Evolutionary conservation across 2,888 invertebrate species (phyloP).

Genomic region (Hylaea fasciaria): DNA sequence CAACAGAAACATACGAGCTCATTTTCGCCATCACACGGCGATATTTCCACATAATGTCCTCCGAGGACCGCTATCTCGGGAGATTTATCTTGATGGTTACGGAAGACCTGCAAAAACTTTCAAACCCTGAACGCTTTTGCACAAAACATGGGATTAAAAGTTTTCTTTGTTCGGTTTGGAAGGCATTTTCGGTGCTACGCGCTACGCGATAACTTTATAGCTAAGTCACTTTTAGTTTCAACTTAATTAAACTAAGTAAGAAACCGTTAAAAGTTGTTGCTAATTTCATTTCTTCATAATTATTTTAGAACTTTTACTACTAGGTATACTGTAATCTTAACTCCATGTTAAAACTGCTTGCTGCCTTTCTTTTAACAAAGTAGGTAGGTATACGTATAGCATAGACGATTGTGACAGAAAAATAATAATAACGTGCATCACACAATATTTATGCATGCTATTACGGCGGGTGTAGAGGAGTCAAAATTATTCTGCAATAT

Average conservation of each 20-base stretch:
- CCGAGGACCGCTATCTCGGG: slow-evolving; percentile 61
- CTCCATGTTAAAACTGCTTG: too few species aligned
- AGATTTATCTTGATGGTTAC: slow-evolving; percentile 70
- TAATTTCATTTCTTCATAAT: neutral
- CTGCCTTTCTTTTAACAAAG: too few species aligned
- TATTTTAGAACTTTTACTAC: too few species aligned
- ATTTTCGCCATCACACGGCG: slow-evolving; percentile 64
- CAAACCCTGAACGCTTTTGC: slow-evolving; percentile 20
- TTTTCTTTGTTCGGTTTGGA: slow-evolving; percentile 22
- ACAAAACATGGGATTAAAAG: slow-evolving; percentile 26
- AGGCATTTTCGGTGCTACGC: slow-evolving; percentile 15
- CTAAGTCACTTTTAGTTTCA: neutral
- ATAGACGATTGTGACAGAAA: too few species aligned
- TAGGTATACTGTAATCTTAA: too few species aligned
- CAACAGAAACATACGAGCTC: slow-evolving; percentile 62
- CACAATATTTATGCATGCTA: too few species aligned
- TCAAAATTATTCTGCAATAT: too few species aligned
- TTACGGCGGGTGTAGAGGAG: too few species aligned
- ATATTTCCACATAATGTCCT: slow-evolving; percentile 72
- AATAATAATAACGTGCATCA: too few species aligned
- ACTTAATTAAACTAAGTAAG: slow-evolving; percentile 22
- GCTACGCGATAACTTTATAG: slow-evolving; percentile 15
- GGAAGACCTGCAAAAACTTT: slow-evolving; percentile 48
- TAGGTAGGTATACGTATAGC: too few species aligned
- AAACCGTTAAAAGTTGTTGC: slow-evolving; percentile 17